Conservation (phyloP, 2,113 vertebrate genomes). For the Cygnus atratus region DNA sequence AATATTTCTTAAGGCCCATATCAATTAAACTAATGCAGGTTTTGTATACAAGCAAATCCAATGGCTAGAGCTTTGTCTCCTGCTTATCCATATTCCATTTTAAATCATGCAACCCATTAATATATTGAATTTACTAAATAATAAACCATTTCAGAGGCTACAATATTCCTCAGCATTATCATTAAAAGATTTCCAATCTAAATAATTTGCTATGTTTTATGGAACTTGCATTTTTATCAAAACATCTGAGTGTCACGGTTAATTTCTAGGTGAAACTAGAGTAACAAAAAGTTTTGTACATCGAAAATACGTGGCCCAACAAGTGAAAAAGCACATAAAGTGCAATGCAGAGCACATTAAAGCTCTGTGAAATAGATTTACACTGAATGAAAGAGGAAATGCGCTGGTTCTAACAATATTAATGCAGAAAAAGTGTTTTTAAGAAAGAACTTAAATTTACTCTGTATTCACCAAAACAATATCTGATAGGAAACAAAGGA, state of each 20-base stretch:
- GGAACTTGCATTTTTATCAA: neutral
- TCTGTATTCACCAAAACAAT: neutral
- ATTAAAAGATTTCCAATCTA: neutral
- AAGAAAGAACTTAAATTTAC: neutral
- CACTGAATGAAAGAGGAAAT: neutral
- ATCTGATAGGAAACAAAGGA: neutral
- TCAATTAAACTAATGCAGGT: neutral
- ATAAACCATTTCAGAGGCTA: neutral
- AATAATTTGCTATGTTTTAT: neutral
- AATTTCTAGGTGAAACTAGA: neutral
- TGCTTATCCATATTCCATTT: neutral
- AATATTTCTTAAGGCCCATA: neutral
- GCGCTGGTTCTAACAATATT: neutral
- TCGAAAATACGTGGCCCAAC: slow-evolving; percentile 1
- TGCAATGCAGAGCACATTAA: slow-evolving; percentile 7
- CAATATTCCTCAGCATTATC: neutral
- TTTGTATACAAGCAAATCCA: neutral
- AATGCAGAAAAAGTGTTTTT: neutral
- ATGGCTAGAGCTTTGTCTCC: neutral
- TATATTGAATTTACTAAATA: neutral
- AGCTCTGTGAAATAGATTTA: neutral
- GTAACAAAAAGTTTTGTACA: neutral
- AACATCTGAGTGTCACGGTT: neutral
- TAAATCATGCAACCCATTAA: neutral
- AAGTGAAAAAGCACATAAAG: neutral